Conservation (phyloP, 2,888 invertebrate genomes). For the Vandiemenella viatica region DNA sequence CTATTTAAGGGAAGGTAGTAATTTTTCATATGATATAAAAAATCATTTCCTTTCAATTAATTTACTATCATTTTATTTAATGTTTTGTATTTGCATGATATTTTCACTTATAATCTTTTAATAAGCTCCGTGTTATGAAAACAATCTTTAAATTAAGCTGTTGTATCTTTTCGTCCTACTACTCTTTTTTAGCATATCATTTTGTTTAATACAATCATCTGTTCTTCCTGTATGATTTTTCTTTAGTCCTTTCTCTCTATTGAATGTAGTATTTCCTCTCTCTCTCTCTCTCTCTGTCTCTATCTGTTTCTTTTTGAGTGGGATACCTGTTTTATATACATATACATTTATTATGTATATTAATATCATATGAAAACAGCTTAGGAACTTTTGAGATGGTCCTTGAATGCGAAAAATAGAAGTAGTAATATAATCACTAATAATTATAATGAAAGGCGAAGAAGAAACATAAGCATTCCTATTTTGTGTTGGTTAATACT, state of each 20-base stretch:
- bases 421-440: slow-evolving; percentile 1
- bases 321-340: slow-evolving; percentile 13
- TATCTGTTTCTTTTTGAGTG: slow-evolving; percentile 24
- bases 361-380: slow-evolving; percentile 27
- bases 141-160: slow-evolving; percentile 19
- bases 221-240: slow-evolving; percentile 11
- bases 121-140: slow-evolving; percentile 12
- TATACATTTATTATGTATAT: slow-evolving; percentile 10
- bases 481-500: slow-evolving; percentile 27
- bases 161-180: slow-evolving; percentile 13
- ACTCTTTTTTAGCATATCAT: slow-evolving; percentile 8
- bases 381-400: slow-evolving; percentile 89
- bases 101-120: slow-evolving; percentile 6
- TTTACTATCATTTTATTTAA: slow-evolving; percentile 10
- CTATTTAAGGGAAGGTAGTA: slow-evolving; percentile 11
- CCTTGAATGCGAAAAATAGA: slow-evolving; percentile 38
- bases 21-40: slow-evolving; percentile 6
- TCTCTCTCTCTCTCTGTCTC: slow-evolving; percentile 22
- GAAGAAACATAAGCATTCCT: slow-evolving; percentile 10
- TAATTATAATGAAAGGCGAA: neutral
- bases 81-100: slow-evolving; percentile 14
- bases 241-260: slow-evolving; percentile 18
- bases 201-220: slow-evolving; percentile 14
- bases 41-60: slow-evolving; percentile 8
- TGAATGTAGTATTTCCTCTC: slow-evolving; percentile 30